These are phyloP conservation scores for Eublepharis macularius DNA, from an alignment of 2,113 vertebrate genomes.

Conservation along the genomic window DNA sequence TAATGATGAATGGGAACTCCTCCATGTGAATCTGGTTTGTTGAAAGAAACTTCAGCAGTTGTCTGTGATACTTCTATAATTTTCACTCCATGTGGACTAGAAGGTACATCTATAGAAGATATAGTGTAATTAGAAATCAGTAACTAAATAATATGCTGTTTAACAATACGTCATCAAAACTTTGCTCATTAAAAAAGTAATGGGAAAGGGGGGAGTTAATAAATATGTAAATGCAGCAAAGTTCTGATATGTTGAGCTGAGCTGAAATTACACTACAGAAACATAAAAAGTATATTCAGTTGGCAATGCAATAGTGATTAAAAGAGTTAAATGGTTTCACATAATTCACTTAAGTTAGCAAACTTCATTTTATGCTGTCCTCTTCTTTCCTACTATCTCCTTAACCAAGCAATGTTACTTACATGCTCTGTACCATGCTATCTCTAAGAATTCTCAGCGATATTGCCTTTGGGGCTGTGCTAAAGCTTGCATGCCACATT, in stretches of 20 bases:
- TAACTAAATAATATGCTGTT: background rate
- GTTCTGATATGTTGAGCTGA: background rate
- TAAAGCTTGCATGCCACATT: background rate
- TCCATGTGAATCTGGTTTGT: slow-evolving; percentile 95
- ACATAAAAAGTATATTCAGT: background rate
- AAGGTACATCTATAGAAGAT: slow-evolving; percentile 87
- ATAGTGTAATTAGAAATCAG: slow-evolving; percentile 1
- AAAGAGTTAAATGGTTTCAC: background rate
- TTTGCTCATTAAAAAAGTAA: background rate
- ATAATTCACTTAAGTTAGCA: background rate
- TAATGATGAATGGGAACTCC: slow-evolving; percentile 97
- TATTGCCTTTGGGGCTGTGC: background rate
- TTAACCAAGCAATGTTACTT: background rate
- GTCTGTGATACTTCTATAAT: slow-evolving; percentile 92
- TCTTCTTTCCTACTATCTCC: background rate
- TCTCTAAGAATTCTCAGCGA: background rate
- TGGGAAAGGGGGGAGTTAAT: background rate
- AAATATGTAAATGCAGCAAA: background rate
- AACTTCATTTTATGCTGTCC: background rate
- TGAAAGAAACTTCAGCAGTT: slow-evolving; percentile 88
- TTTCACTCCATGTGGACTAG: slow-evolving; percentile 89
- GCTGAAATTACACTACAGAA: background rate
- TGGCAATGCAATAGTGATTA: background rate
- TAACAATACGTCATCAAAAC: background rate
- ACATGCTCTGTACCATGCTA: background rate